Evolutionary conservation across 2,113 vertebrate genomes (phyloP).

Genomic region (Cichladusa arquata): DNA sequence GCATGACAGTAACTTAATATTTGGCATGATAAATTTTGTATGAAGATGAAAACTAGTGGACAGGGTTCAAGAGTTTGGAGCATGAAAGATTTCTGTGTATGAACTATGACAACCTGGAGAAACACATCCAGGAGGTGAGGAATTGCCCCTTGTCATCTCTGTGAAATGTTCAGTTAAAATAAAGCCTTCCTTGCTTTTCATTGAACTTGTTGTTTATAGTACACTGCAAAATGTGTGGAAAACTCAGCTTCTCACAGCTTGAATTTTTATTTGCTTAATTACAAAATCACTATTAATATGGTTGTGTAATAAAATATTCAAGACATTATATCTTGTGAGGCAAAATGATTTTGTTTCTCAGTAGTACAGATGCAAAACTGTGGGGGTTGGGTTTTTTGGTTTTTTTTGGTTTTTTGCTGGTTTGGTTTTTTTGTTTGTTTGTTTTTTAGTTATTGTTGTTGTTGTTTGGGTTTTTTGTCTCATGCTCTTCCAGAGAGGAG

Average conservation of each 20-base stretch:
- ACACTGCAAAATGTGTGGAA: neutral
- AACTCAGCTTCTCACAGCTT: neutral
- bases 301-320: neutral
- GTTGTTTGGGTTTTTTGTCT: fast-evolving
- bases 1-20: neutral
- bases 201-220: neutral
- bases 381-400: too few relatives aligned
- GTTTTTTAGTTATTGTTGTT: too few relatives aligned
- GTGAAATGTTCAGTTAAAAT: neutral
- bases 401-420: too few relatives aligned
- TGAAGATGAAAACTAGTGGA: neutral
- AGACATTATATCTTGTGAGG: neutral
- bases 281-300: neutral
- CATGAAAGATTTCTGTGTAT: neutral
- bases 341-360: neutral
- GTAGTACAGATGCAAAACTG: neutral
- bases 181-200: neutral
- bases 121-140: neutral
- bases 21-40: neutral
- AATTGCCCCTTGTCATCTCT: neutral
- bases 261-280: neutral
- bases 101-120: neutral
- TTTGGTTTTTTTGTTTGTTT: too few relatives aligned
- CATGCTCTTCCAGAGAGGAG: neutral
- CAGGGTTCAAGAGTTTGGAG: neutral